These are phyloP conservation scores for Schizopygopsis malacanthus DNA, from an alignment of 2,797 vertebrate species.

Conservation along the genomic window DNA sequence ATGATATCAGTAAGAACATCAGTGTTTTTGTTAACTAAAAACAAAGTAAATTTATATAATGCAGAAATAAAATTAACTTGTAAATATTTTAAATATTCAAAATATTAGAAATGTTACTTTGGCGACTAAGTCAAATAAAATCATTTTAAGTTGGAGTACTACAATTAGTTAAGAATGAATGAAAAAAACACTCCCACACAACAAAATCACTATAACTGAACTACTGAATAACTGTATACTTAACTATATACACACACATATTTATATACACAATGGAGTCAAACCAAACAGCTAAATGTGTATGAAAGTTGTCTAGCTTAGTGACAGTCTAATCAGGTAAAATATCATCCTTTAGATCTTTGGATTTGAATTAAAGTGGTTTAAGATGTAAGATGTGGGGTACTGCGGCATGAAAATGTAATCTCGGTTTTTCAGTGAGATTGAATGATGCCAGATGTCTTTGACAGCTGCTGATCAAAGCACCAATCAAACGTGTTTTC, in stretches of 20 bases:
- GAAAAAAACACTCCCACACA: no score
- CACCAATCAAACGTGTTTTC: slow-evolving; percentile 33
- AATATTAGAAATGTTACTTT: no score
- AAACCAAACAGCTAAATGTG: not conserved
- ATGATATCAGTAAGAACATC: not conserved
- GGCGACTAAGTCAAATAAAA: not conserved
- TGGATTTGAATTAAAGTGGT: not conserved
- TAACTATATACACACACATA: no score
- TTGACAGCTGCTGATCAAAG: slow-evolving; percentile 45
- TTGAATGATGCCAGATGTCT: slow-evolving; percentile 36
- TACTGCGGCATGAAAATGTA: not conserved
- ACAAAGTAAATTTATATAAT: not conserved
- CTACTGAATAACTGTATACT: no score
- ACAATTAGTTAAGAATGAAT: no score
- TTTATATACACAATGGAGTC: not conserved
- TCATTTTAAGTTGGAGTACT: not conserved
- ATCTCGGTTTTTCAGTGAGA: not conserved
- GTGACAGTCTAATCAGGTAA: not conserved
- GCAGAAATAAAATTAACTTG: not conserved
- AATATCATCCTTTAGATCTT: slow-evolving; percentile 1
- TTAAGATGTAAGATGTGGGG: slow-evolving; percentile 1
- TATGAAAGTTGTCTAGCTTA: not conserved
- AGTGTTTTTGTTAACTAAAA: not conserved
- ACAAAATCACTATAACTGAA: no score
- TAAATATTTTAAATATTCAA: no score